phyloP scores from a whole-genome alignment of 1,140 invertebrate genomes.

The Acromyrmex echinatior region DNA sequence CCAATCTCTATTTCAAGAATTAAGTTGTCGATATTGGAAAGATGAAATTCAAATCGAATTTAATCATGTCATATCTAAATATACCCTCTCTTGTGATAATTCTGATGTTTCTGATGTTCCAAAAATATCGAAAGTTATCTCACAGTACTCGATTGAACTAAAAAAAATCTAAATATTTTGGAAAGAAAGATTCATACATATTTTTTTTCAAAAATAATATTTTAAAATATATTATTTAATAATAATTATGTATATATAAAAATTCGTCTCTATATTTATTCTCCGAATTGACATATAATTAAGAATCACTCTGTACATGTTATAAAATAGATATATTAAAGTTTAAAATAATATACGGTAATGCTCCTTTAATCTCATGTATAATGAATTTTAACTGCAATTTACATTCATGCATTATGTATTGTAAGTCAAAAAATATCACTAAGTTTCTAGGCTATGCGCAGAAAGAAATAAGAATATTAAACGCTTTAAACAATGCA shows the following conservation, averaged over 20 bases:
- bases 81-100: neutral
- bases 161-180: neutral
- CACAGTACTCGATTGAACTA: neutral
- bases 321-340: neutral
- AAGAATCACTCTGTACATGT: neutral
- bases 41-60: neutral
- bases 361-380: constrained; percentile 14
- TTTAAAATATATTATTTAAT: constrained; percentile 2
- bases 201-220: neutral
- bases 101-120: neutral
- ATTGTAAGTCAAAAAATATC: constrained; percentile 8
- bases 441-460: neutral
- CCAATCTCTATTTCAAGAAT: constrained; percentile 7
- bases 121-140: neutral
- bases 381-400: neutral
- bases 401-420: constrained; percentile 55
- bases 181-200: neutral
- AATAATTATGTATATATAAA: neutral
- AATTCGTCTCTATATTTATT: neutral
- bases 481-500: neutral
- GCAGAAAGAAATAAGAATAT: constrained; percentile 14
- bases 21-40: neutral
- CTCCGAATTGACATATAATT: neutral
- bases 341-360: neutral
- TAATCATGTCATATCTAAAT: neutral